Evolutionary conservation across 1,140 invertebrate species (phyloP), one percentile per base, ranked within the genome.

Genomic region (Papilio helenus): DNA sequence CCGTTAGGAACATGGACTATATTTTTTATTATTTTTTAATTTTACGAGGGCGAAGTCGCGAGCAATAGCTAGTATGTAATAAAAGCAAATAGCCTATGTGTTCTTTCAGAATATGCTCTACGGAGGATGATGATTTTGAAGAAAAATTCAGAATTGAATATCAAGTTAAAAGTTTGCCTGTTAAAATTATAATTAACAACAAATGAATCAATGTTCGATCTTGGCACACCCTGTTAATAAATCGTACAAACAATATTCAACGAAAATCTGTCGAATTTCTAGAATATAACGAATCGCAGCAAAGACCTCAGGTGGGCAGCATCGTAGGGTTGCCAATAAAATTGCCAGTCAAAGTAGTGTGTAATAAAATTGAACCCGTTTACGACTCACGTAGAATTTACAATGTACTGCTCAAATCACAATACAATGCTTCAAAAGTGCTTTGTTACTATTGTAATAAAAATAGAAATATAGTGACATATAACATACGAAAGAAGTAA

Each of bases 271-370:
- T 74, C 72, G 72, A 74, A 74, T 51, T 74, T 51, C 42, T 18
- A 72, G 71, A 46, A 72, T 72, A 72, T 72, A 42, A 20, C 23
- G 46, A 49, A 74, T 74, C 16, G 20, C 72, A 3, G 42, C n/a
- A 74, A 76, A 55, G 73, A 55, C 29, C 73, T 76, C 73, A 76
- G 73, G 73, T 76, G 73, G 44, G 44, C 20, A 26, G 55, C 72
- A 51, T 76, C 46, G 73, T 14, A 26, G 73, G 73, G 73, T 29
- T 76, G 73, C 23, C 73, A 51, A 26, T 51, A 76, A 51, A 16
- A 68, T 68, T 51, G 49, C 49, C 16, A 51, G 49, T 51, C 49
- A 51, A 51, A 51, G 49, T 51, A 18, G 49, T 51, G 49, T 16
- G 49, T 51, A 51, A 51, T 51, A 51, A 51, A 51, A 51, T 51